phyloP scores from a whole-genome alignment of 2,888 invertebrate species.

The Tipula unca region DNA sequence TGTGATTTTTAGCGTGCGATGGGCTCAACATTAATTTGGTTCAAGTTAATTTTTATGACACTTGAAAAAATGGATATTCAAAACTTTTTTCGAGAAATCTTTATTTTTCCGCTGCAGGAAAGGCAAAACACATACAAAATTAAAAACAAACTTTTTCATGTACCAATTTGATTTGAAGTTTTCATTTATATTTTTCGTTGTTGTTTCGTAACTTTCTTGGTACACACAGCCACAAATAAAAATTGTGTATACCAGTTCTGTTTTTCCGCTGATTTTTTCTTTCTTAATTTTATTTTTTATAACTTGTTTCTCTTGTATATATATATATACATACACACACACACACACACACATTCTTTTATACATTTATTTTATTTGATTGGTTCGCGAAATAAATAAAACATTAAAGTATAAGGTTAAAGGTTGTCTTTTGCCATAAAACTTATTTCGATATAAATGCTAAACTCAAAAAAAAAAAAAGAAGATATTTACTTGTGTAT shows the following conservation, averaged over 20 bases:
- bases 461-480: not conserved
- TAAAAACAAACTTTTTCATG: not conserved
- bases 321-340: no score
- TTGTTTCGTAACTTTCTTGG: not conserved
- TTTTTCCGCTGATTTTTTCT: not conserved
- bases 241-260: not conserved
- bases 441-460: not conserved
- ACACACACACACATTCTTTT: no score
- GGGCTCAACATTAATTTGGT: not conserved
- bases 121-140: not conserved
- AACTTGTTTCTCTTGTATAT: not conserved
- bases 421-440: not conserved
- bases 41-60: not conserved
- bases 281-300: not conserved
- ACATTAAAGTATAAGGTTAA: not conserved
- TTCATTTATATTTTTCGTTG: not conserved
- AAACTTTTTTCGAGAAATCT: not conserved
- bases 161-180: not conserved
- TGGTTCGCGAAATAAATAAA: not conserved
- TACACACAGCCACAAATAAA: not conserved
- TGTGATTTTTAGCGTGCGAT: not conserved
- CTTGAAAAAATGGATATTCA: not conserved
- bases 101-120: not conserved
- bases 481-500: not conserved
- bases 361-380: not conserved